These are phyloP conservation scores for Scolanthus callimorphus DNA, from an alignment of 92 coral and sea anemone genomes.

Conservation along the genomic window DNA sequence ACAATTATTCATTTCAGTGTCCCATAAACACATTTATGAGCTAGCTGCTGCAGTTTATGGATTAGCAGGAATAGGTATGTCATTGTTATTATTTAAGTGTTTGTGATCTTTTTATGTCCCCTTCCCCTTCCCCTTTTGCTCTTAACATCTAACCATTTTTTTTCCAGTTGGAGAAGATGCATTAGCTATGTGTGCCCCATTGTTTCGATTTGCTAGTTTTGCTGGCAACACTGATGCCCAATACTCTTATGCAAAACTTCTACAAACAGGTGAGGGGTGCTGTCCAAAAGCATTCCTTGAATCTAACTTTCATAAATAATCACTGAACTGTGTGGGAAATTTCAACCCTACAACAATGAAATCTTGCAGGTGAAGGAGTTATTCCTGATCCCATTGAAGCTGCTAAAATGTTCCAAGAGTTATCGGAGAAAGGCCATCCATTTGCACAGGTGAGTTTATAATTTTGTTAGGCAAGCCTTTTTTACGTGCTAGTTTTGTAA, in stretches of 20 bases:
- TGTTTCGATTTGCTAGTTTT: slow-evolving; percentile 81
- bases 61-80: slow-evolving; percentile 49
- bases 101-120: neutral
- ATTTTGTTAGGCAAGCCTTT: no score
- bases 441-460: slow-evolving; percentile 99
- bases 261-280: slow-evolving; percentile 91
- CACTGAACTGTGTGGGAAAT: no score
- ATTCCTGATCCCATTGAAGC: slow-evolving; percentile 88
- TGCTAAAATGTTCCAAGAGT: slow-evolving; percentile 76
- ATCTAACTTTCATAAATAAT: no score
- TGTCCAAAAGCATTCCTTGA: no score
- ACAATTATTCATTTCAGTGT: slow-evolving; percentile 41
- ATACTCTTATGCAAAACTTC: slow-evolving; percentile 91
- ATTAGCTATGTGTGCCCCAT: slow-evolving; percentile 82
- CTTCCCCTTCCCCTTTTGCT: no score
- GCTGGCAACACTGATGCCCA: slow-evolving; percentile 90
- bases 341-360: no score
- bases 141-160: neutral
- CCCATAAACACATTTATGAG: slow-evolving; percentile 74
- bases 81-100: neutral
- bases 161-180: slow-evolving; percentile 77
- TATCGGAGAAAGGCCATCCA: slow-evolving; percentile 87
- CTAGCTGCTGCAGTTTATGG: slow-evolving; percentile 82
- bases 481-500: no score
- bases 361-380: slow-evolving; percentile 61